These are phyloP conservation scores for Pagrus major DNA, from an alignment of 2,113 vertebrate species.

Conservation along the genomic window DNA sequence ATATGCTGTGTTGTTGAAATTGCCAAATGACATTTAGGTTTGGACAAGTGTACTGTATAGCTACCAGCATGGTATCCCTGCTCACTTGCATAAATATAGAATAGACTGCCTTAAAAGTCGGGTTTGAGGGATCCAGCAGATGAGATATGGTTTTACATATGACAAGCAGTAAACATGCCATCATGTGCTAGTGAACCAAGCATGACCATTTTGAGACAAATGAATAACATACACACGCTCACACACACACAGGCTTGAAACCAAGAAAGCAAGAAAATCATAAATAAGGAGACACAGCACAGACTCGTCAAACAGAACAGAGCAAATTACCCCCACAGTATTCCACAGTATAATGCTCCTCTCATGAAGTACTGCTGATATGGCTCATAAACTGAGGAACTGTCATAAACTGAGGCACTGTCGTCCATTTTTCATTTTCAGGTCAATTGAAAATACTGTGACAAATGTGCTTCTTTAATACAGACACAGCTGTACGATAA, in stretches of 20 bases:
- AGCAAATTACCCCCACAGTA: not conserved
- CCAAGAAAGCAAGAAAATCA: slow-evolving; percentile 29
- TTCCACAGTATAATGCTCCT: not conserved
- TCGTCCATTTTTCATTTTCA: not conserved
- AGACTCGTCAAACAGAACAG: not conserved
- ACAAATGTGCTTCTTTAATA: not conserved
- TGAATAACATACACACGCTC: not conserved
- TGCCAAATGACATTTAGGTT: slow-evolving; percentile 23
- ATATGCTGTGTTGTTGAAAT: not conserved
- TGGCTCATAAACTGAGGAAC: slow-evolving; percentile 1
- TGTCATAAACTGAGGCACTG: not conserved
- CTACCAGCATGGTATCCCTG: not conserved
- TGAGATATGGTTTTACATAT: slow-evolving; percentile 10
- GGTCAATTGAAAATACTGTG: not conserved
- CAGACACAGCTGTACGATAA: not conserved
- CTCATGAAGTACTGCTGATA: not conserved
- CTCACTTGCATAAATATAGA: slow-evolving; percentile 10
- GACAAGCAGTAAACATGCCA: not conserved
- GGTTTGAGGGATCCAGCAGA: not conserved
- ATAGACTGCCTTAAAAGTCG: slow-evolving; percentile 7
- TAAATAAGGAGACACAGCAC: slow-evolving; percentile 6
- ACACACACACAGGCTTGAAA: not conserved
- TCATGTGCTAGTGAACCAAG: slow-evolving; percentile 2
- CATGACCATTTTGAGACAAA: slow-evolving; percentile 29
- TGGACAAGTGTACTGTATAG: slow-evolving; percentile 1